A percentile compares a stretch with the other conserved stretches of the same genome.
These are phyloP conservation scores for Poecile atricapillus DNA, from an alignment of 2,113 vertebrate species.

Conservation along the genomic window DNA sequence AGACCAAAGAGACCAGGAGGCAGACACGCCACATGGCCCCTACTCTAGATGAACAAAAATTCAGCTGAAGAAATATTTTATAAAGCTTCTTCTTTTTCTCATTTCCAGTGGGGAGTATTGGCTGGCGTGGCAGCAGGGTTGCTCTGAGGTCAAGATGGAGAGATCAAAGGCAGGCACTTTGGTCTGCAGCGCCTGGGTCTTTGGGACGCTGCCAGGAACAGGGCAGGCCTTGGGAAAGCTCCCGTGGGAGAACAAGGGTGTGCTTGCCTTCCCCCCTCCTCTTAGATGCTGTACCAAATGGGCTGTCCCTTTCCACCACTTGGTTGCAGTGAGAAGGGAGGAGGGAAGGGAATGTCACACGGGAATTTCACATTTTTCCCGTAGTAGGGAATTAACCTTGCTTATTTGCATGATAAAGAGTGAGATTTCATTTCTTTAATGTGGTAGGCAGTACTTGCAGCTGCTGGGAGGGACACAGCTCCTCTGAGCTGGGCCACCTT, in stretches of 20 bases:
- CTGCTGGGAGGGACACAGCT: background rate
- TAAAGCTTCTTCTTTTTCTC: background rate
- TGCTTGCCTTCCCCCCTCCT: background rate
- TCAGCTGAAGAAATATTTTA: constrained; percentile 6
- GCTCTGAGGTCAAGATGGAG: background rate
- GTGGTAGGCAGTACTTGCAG: background rate
- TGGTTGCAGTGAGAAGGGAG: background rate
- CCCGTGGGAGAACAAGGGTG: background rate
- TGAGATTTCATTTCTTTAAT: background rate
- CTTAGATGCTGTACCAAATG: background rate
- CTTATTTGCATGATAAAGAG: background rate
- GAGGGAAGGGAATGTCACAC: background rate
- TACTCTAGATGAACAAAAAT: background rate
- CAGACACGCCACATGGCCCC: background rate
- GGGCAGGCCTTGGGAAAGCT: background rate
- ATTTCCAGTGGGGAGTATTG: background rate
- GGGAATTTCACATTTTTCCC: background rate
- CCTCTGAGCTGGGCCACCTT: background rate
- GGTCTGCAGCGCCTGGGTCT: background rate
- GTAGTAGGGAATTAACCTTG: background rate
- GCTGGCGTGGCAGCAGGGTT: background rate
- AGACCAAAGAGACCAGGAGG: background rate
- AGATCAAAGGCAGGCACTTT: background rate
- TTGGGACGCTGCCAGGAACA: background rate
- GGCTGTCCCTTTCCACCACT: background rate